Evolutionary conservation across 2,888 invertebrate genomes (phyloP).

Genomic region (Drosophila suboccidentalis): DNA sequence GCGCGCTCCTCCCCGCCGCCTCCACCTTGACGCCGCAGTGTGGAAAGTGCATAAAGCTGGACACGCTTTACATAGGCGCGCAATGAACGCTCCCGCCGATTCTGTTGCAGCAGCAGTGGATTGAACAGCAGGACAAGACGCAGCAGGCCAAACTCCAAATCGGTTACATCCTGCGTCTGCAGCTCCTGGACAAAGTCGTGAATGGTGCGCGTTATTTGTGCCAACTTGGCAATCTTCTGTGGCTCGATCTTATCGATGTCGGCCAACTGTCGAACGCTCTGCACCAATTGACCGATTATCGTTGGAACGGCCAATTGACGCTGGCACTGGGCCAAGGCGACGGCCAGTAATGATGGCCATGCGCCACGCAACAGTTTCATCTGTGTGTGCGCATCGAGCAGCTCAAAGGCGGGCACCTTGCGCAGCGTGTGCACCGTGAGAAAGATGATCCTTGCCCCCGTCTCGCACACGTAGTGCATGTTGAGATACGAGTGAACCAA

Average conservation of each 20-base stretch:
- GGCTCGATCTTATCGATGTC: constrained; percentile 90
- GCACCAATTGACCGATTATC: constrained; percentile 91
- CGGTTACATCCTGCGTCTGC: constrained; percentile 91
- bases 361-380: constrained; percentile 93
- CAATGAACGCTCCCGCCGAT: constrained; percentile 76
- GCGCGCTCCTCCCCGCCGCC: constrained; percentile 86
- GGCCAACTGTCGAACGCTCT: constrained; percentile 87
- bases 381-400: constrained; percentile 93
- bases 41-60: constrained; percentile 79
- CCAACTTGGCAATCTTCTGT: constrained; percentile 91
- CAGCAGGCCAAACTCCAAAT: constrained; percentile 95
- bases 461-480: constrained; percentile 97
- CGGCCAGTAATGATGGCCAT: constrained; percentile 96
- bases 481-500: constrained; percentile 95
- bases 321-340: constrained; percentile 94
- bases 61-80: constrained; percentile 80
- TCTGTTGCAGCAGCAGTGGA: constrained; percentile 87
- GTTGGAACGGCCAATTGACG: constrained; percentile 91
- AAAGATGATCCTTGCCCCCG: constrained; percentile 96
- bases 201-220: constrained; percentile 92
- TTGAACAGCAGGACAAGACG: constrained; percentile 94
- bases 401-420: constrained; percentile 93
- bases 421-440: constrained; percentile 96
- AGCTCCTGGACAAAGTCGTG: constrained; percentile 93
- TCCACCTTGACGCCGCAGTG: constrained; percentile 69